phyloP scores from a whole-genome alignment of 2,888 invertebrate genomes.

The Creontiades dilutus region DNA sequence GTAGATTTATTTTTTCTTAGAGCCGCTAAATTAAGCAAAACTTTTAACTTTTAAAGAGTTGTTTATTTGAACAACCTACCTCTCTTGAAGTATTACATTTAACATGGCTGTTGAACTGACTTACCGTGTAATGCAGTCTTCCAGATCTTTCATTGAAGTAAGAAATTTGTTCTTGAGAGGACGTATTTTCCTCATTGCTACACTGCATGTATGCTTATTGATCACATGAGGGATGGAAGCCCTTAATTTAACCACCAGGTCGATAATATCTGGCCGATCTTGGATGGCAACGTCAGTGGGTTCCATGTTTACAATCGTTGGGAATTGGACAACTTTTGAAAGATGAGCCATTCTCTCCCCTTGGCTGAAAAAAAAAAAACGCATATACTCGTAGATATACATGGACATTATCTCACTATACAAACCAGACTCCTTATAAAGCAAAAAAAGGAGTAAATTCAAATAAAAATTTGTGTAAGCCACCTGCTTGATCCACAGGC shows the following conservation, averaged over 20 bases:
- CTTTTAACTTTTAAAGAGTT: too few species aligned
- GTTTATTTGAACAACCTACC: too few species aligned
- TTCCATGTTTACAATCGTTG: constrained; percentile 50
- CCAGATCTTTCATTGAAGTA: background rate
- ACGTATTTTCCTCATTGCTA: background rate
- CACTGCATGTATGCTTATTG: background rate
- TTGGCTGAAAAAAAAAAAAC: constrained; percentile 36
- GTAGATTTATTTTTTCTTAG: too few species aligned
- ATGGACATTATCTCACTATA: too few species aligned
- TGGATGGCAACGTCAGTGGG: constrained; percentile 18
- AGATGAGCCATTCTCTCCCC: background rate
- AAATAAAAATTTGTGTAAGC: too few species aligned
- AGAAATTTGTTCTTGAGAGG: constrained; percentile 38
- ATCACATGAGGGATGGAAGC: constrained; percentile 40
- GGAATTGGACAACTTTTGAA: background rate
- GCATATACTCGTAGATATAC: too few species aligned
- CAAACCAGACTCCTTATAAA: too few species aligned
- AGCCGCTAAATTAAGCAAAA: too few species aligned
- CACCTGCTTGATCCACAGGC: too few species aligned
- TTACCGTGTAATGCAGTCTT: background rate
- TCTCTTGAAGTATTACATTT: too few species aligned
- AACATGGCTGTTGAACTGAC: too few species aligned
- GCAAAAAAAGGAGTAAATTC: too few species aligned
- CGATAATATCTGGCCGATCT: constrained; percentile 56
- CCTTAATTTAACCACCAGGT: constrained; percentile 33